phyloP scores from a whole-genome alignment of 2,888 invertebrate genomes.

The Eurytoma adleriae region DNA sequence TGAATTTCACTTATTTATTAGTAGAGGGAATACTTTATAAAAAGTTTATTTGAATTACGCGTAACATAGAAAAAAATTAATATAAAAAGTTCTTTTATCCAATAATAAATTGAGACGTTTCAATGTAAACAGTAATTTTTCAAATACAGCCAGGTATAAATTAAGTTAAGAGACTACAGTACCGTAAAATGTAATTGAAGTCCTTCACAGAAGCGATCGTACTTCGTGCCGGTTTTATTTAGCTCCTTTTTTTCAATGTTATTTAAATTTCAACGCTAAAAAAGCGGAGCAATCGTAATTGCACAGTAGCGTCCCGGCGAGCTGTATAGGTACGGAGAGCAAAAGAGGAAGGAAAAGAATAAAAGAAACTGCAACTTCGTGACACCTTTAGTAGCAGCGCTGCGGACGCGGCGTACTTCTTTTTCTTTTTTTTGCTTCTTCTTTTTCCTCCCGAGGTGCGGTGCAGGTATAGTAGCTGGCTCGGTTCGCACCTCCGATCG shows the following conservation, averaged over 20 bases:
- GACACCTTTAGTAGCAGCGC: slow-evolving; percentile 11
- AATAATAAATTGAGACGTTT: too few species aligned
- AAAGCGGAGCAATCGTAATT: slow-evolving; percentile 34
- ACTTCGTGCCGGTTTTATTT: not conserved
- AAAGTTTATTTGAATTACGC: too few species aligned
- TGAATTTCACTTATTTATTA: too few species aligned
- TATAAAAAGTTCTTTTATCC: too few species aligned
- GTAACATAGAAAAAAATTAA: too few species aligned
- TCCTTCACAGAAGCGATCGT: slow-evolving; percentile 7
- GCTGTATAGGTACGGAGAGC: not conserved
- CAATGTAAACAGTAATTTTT: too few species aligned
- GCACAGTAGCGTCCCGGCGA: slow-evolving; percentile 1
- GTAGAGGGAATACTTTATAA: too few species aligned
- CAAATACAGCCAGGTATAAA: too few species aligned
- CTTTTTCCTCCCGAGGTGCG: not conserved
- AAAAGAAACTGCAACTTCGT: slow-evolving; percentile 16
- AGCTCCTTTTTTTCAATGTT: slow-evolving; percentile 21
- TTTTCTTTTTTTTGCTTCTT: not conserved
- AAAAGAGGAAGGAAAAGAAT: not conserved
- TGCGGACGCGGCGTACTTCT: not conserved
- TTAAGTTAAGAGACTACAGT: not conserved
- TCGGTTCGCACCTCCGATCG: slow-evolving; percentile 28
- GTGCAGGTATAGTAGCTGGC: not conserved
- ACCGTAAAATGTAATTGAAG: slow-evolving; percentile 16
- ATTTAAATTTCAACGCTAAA: slow-evolving; percentile 32